phyloP scores from a whole-genome alignment of 2,797 vertebrate genomes.

The Pygocentrus nattereri region DNA sequence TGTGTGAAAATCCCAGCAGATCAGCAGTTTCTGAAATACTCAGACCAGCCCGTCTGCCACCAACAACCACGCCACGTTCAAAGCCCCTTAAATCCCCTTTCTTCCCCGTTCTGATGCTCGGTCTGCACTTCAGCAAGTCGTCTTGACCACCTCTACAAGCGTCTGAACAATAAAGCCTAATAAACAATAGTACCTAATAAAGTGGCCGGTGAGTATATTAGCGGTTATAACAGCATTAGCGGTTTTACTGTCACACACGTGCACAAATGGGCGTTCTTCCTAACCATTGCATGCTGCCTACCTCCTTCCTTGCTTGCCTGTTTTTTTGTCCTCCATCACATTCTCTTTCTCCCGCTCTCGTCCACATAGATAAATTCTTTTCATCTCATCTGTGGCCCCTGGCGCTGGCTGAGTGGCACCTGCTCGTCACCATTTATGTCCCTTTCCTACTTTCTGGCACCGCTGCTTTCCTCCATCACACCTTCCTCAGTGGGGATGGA shows the following conservation, averaged over 20 bases:
- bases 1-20: too few relatives aligned
- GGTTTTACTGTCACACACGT: constrained; percentile 37
- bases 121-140: too few relatives aligned
- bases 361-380: constrained; percentile 91
- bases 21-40: too few relatives aligned
- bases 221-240: too few relatives aligned
- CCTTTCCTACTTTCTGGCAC: constrained; percentile 73
- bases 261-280: constrained; percentile 11
- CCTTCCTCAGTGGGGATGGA: constrained; percentile 66
- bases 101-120: too few relatives aligned
- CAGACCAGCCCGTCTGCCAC: too few relatives aligned
- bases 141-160: too few relatives aligned
- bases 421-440: constrained; percentile 78
- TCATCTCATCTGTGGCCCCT: constrained; percentile 81
- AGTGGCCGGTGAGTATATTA: too few relatives aligned
- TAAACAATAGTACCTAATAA: too few relatives aligned
- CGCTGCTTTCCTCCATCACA: constrained; percentile 68
- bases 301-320: background rate
- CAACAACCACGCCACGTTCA: too few relatives aligned
- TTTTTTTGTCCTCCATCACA: constrained; percentile 41
- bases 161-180: too few relatives aligned
- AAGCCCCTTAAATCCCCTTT: too few relatives aligned
- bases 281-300: constrained; percentile 30
- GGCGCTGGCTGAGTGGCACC: constrained; percentile 78
- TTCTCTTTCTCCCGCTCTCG: constrained; percentile 53